These are phyloP conservation scores for Gadopsis marmoratus DNA, from an alignment of 2,797 vertebrate species.

Conservation along the genomic window DNA sequence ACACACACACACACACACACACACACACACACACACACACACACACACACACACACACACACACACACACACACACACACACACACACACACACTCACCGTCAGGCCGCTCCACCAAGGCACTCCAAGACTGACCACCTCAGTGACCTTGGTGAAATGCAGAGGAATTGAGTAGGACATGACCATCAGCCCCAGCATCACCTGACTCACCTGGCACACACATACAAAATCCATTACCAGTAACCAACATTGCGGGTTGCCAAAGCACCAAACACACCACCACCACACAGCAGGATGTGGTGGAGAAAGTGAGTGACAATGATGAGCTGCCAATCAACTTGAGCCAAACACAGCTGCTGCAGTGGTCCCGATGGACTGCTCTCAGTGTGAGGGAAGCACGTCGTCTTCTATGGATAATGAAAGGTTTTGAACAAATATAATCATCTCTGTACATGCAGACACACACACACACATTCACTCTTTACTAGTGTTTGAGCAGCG, in stretches of 20 bases:
- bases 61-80: background rate
- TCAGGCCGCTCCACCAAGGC: slow-evolving; percentile 83
- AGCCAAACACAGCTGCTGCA: too few relatives aligned
- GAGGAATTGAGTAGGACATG: slow-evolving; percentile 82
- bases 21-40: background rate
- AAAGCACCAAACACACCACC: background rate
- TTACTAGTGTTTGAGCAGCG: too few relatives aligned
- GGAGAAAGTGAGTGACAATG: too few relatives aligned
- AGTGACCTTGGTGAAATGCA: slow-evolving; percentile 68
- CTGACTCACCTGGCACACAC: slow-evolving; percentile 78
- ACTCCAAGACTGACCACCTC: slow-evolving; percentile 77
- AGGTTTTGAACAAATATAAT: too few relatives aligned
- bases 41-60: background rate
- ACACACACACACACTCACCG: slow-evolving; percentile 63
- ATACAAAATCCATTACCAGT: background rate
- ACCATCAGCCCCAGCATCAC: slow-evolving; percentile 83
- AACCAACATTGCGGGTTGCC: background rate
- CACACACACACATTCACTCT: too few relatives aligned
- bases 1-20: too few relatives aligned
- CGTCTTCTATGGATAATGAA: too few relatives aligned
- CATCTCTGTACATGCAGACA: too few relatives aligned
- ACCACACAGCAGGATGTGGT: background rate
- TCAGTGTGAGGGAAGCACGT: too few relatives aligned
- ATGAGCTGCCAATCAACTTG: too few relatives aligned
- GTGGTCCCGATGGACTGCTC: too few relatives aligned